Percentiles rank a stretch among this genome's conserved stretches.
phyloP scores from a whole-genome alignment of 2,888 invertebrate genomes.

The Ephialtes manifestator region DNA sequence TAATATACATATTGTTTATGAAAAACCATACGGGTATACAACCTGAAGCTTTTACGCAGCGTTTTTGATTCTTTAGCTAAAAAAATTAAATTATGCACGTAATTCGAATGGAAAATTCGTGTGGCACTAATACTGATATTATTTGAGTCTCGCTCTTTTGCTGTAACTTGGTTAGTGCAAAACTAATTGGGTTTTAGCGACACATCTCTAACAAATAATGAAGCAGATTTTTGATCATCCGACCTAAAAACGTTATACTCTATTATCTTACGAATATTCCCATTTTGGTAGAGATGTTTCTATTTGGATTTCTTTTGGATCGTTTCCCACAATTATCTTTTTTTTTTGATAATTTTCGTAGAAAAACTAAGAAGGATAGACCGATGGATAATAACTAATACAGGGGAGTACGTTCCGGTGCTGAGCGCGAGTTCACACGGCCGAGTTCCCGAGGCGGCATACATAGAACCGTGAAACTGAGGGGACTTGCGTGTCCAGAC shows the following conservation, averaged over 20 bases:
- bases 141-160: no score
- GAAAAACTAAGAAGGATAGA: conserved; percentile 37
- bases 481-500: conserved; percentile 70
- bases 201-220: no score
- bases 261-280: neutral
- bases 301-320: neutral
- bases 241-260: neutral
- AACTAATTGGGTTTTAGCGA: no score
- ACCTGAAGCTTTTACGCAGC: no score
- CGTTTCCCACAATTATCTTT: conserved; percentile 65
- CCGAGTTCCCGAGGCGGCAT: conserved; percentile 58
- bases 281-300: neutral
- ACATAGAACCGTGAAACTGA: conserved; percentile 56
- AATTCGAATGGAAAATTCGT: no score
- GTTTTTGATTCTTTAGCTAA: no score
- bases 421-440: conserved; percentile 63
- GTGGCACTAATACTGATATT: no score
- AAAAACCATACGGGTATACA: no score
- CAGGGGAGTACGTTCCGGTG: conserved; percentile 55
- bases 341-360: conserved; percentile 53
- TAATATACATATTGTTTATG: no score
- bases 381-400: conserved; percentile 6
- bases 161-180: no score
- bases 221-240: no score
- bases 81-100: no score